Evolutionary conservation across 2,888 invertebrate species (phyloP), one percentile per base, ranked within the genome.

Genomic region (Tetramorium bicarinatum): DNA sequence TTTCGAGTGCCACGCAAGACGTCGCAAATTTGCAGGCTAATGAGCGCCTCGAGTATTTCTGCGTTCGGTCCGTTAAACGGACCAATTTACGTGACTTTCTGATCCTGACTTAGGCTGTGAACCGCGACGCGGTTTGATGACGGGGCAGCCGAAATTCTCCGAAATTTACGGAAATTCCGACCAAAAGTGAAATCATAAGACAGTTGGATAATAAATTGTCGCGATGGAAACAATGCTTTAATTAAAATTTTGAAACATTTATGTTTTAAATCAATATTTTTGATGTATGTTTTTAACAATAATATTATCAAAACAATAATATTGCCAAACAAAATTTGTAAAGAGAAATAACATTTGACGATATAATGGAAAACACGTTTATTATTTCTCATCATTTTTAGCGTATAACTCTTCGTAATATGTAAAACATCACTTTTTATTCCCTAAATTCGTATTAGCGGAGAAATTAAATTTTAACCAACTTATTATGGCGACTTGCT

Each of bases 21-120:
- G 38, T 61, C 41, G 66, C 54, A 67, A 76, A 49, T 77, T 69
- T 72, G 67, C 47, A n/a, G 72, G 87, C 90, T 90, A 91, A 92
- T 89, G 89, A 87, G 76, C 47, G 56, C 79, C 87, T 64, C 71
- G 86, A 85, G 87, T 92, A 90, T 92, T 92, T 92, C 91, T 92
- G 87, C 88, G 85, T 87, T 85, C 80, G 83, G 71, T 82, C 67
- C 82, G 56, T 59, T 34, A 71, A 72, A 82, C 83, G 76, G 79
- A 77, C 89, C 87, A 89, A 92, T 92, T 92, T 92, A 87, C 91
- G 82, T 87, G 77, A 83, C 76, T 87, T 88, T 85, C 75, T 81
- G 80, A 80, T 80, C 79, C 71, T 47, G 47, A 59, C 47, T 69
- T 71, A 21, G 21, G 44, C 56, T 44, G 56, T 11, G 69, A 56